Percentiles rank a stretch among this genome's conserved stretches.
Conservation (phyloP, 2,797 vertebrate genomes). For the Naso thynnoides region DNA sequence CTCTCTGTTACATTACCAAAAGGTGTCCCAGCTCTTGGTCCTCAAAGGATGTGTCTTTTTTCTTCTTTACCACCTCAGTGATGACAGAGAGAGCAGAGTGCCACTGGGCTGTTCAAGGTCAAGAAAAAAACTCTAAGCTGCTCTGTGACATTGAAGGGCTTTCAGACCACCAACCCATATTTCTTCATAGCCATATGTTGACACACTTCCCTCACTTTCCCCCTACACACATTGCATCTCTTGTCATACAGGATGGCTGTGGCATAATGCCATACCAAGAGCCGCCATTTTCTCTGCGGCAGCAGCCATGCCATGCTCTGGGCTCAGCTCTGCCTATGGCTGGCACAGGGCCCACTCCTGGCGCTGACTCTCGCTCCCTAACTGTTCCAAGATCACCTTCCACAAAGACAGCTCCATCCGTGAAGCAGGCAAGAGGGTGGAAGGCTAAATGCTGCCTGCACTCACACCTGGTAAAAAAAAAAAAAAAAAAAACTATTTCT, state of each 20-base stretch:
- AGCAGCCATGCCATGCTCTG: slow-evolving; percentile 82
- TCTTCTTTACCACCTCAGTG: slow-evolving; percentile 39
- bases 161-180: slow-evolving; percentile 55
- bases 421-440: slow-evolving; percentile 34
- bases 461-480: slow-evolving; percentile 80
- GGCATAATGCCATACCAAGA: slow-evolving; percentile 66
- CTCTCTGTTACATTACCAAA: slow-evolving; percentile 41
- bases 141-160: slow-evolving; percentile 51
- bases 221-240: slow-evolving; percentile 49
- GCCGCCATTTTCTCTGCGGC: slow-evolving; percentile 83
- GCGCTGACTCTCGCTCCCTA: slow-evolving; percentile 67
- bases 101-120: slow-evolving; percentile 67
- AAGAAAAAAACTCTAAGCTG: slow-evolving; percentile 43
- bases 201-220: slow-evolving; percentile 35
- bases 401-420: slow-evolving; percentile 67
- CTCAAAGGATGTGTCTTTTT: slow-evolving; percentile 44
- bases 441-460: slow-evolving; percentile 56
- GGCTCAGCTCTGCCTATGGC: slow-evolving; percentile 79
- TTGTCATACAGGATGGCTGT: slow-evolving; percentile 62
- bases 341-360: slow-evolving; percentile 82
- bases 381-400: slow-evolving; percentile 82
- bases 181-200: slow-evolving; percentile 45
- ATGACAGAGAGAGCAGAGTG: slow-evolving; percentile 50
- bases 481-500: slow-evolving; percentile 74
- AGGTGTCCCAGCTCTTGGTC: slow-evolving; percentile 40